A percentile compares a stretch with the other conserved stretches of the same genome.
phyloP scores from a whole-genome alignment of 2,888 invertebrate species.

The Hylaea fasciaria region DNA sequence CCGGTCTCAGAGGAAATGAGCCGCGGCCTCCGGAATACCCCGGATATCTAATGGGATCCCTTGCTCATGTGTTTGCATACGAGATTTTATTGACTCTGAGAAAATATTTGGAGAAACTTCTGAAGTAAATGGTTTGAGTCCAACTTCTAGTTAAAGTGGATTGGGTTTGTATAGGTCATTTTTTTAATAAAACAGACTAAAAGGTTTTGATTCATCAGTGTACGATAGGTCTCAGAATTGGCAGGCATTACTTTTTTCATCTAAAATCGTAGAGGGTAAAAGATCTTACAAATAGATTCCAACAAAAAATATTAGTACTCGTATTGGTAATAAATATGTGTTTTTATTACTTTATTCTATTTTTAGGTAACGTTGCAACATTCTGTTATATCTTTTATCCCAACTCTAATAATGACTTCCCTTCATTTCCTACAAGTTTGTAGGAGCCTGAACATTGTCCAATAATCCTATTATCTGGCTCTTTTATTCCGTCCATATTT shows the following conservation, averaged over 20 bases:
- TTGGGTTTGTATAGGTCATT: too few species aligned
- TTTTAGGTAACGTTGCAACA: too few species aligned
- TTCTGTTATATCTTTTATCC: not conserved
- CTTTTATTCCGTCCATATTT: conserved; percentile 2
- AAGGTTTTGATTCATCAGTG: too few species aligned
- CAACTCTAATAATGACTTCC: not conserved
- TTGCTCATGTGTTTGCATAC: conserved; percentile 15
- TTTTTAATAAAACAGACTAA: too few species aligned
- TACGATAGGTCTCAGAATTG: too few species aligned
- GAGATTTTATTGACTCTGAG: not conserved
- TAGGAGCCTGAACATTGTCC: not conserved
- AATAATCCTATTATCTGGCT: conserved; percentile 3
- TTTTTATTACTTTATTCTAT: too few species aligned
- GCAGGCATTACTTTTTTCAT: too few species aligned
- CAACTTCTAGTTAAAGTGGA: too few species aligned
- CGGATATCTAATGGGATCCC: conserved; percentile 45
- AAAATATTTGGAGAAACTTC: conserved; percentile 9
- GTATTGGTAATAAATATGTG: too few species aligned
- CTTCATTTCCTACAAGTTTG: not conserved
- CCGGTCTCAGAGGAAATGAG: conserved; percentile 62
- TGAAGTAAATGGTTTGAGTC: conserved; percentile 11
- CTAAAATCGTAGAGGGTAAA: too few species aligned
- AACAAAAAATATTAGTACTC: too few species aligned
- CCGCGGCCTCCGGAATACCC: conserved; percentile 45
- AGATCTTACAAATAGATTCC: too few species aligned